Evolutionary conservation across 2,888 invertebrate species (phyloP), one percentile per base, ranked within the genome.

Genomic region (Leptopilina drosophilae): DNA sequence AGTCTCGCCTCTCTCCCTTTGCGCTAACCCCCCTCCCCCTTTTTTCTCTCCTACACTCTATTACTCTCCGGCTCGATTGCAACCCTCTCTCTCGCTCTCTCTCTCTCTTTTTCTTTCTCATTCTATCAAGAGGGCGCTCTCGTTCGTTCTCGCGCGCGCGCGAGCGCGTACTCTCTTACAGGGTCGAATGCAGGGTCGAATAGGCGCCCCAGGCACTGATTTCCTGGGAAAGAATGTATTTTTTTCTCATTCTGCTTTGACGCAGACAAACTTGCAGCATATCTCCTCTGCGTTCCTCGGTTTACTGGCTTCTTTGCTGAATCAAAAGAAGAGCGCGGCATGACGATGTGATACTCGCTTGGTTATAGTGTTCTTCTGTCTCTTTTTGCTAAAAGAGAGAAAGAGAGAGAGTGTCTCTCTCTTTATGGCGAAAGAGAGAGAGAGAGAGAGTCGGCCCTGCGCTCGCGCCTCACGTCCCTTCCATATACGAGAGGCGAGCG

Each of bases 401-500:
- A 33, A 33, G 33, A 33, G 2, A 3, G 33, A 33, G 33, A 33
- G 75, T 4, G 33, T 33, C 49, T 77, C 0, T 42, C 42, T 42
- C 42, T 42, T 7, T 42, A 1, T 42, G 42, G 64, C 56, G 66
- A 49, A 64, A 65, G 64, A 49, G 33, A 33, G 33, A 33, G 5
- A 33, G 33, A 33, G 2, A 3, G 33, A 33, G 33, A 33, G 75
- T 66, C 42, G 65, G 26, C 56, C 64, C 64, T 75, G 64, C 56
- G 46, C 59, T 75, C 76, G 53, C 46, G 53, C 53, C 76, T 40
- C 46, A 26, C 56, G 77, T 82, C 79, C 79, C 62, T 66, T 75
- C 66, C 64, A 49, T 49, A 49, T 49, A 49, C 78, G 33, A 2
- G 78, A 81, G 80, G 78, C 77, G 67, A 46, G 77, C 78, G 75